Conservation (phyloP, 2,113 vertebrate genomes). For the Grammomys surdaster region DNA sequence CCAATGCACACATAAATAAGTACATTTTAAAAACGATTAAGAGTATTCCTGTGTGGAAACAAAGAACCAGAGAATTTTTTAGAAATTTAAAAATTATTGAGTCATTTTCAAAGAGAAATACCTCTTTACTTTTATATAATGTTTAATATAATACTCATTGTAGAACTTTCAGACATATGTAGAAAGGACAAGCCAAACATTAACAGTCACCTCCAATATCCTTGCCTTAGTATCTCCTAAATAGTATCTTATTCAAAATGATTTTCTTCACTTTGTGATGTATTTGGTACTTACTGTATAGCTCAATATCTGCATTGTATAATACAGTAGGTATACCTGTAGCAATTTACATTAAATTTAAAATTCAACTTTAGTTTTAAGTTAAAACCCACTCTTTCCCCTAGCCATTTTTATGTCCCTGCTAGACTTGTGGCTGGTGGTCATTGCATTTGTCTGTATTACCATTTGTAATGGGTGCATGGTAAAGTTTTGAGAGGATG, state of each 20-base stretch:
- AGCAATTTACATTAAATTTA: slow-evolving; percentile 53
- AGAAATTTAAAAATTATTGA: background rate
- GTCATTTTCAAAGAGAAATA: slow-evolving; percentile 59
- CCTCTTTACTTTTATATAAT: slow-evolving; percentile 40
- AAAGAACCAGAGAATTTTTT: background rate
- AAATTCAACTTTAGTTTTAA: slow-evolving; percentile 53
- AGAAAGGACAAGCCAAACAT: slow-evolving; percentile 23
- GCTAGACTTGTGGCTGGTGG: slow-evolving; percentile 8
- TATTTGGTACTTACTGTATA: slow-evolving; percentile 5
- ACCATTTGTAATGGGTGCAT: background rate
- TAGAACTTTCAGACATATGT: slow-evolving; percentile 43
- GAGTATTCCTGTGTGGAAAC: background rate
- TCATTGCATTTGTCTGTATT: background rate
- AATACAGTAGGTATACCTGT: background rate
- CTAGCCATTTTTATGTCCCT: background rate
- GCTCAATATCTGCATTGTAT: background rate
- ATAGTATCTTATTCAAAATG: background rate
- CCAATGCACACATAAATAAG: background rate
- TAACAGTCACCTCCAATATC: slow-evolving; percentile 33
- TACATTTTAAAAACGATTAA: background rate
- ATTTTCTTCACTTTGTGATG: slow-evolving; percentile 26
- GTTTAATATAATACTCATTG: background rate
- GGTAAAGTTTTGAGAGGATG: background rate
- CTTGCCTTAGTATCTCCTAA: slow-evolving; percentile 35
- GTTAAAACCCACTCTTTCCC: slow-evolving; percentile 19